A percentile compares a stretch with the other conserved stretches of the same genome.
Conservation (phyloP, 2,113 vertebrate genomes). For the Nymphicus hollandicus region DNA sequence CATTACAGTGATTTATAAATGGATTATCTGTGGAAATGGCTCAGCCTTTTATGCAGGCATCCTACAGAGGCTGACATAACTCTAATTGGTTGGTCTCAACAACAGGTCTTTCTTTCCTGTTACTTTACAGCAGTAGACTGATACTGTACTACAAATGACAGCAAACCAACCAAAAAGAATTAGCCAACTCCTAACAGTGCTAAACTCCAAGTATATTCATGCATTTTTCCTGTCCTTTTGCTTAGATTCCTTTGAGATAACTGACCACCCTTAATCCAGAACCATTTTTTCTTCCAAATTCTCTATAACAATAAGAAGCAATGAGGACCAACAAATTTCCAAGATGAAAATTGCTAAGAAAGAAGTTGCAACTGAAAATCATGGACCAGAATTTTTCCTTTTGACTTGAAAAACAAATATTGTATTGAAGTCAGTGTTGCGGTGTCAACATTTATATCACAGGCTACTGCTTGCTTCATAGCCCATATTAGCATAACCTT, state of each 20-base stretch:
- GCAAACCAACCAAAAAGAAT: background rate
- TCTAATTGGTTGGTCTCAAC: background rate
- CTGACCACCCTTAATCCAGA: background rate
- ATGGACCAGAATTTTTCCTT: background rate
- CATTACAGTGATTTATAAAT: slow-evolving; percentile 56
- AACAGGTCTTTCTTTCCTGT: background rate
- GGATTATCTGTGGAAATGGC: slow-evolving; percentile 55
- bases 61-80: background rate
- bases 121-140: background rate
- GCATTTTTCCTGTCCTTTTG: background rate
- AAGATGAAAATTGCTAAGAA: background rate
- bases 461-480: background rate
- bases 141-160: slow-evolving; percentile 19
- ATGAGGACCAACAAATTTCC: background rate
- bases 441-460: background rate
- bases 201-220: background rate
- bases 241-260: background rate
- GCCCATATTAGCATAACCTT: background rate
- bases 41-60: slow-evolving; percentile 42
- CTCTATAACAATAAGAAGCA: background rate
- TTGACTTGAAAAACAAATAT: background rate
- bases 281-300: background rate
- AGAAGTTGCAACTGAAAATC: background rate
- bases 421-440: background rate
- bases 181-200: background rate